Percentiles rank a stretch among this genome's conserved stretches.
These are phyloP conservation scores for Pseudonaja textilis DNA, from an alignment of 2,113 vertebrate species.

Conservation along the genomic window DNA sequence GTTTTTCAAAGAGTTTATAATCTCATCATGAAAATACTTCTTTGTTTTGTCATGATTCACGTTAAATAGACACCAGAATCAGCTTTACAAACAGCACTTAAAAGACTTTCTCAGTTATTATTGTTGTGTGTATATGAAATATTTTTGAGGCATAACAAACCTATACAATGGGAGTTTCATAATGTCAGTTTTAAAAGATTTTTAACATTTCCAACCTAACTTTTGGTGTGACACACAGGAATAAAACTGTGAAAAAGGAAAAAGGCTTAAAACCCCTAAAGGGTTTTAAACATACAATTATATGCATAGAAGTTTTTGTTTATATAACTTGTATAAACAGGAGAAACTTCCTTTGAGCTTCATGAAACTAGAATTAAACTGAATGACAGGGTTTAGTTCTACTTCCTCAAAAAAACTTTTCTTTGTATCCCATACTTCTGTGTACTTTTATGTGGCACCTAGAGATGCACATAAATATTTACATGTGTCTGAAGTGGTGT, in stretches of 20 bases:
- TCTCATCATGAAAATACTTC: background rate
- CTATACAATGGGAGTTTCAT: background rate
- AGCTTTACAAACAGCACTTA: background rate
- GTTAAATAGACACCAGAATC: background rate
- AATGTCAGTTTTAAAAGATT: background rate
- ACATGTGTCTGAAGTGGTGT: too few species aligned
- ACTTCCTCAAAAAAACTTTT: background rate
- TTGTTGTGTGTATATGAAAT: background rate
- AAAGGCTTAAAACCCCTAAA: background rate
- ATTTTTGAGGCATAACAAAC: background rate
- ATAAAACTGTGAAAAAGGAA: background rate
- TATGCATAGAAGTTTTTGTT: background rate
- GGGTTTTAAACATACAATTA: background rate
- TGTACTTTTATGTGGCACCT: background rate
- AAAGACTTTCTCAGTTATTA: background rate
- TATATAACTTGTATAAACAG: background rate
- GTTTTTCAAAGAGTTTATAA: background rate
- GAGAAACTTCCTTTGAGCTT: background rate
- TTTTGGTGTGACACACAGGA: background rate
- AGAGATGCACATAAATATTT: background rate
- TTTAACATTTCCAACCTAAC: background rate
- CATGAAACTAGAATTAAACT: background rate
- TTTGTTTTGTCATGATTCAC: background rate
- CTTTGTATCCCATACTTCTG: background rate
- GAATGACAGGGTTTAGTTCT: background rate